Conservation (phyloP, 92 coral and sea anemone genomes). For the Ricordea florida region DNA sequence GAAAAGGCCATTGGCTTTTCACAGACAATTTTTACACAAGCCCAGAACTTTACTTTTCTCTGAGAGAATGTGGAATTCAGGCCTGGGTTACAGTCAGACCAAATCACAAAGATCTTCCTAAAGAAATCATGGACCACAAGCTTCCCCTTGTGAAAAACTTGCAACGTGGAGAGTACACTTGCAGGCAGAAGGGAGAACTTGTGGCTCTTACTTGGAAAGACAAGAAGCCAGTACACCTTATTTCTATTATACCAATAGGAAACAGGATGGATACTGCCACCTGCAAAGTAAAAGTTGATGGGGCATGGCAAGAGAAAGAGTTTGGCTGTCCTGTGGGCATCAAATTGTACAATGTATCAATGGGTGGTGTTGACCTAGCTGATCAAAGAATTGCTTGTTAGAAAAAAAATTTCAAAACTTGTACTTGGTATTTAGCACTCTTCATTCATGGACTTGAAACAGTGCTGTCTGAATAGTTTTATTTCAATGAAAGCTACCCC, state of each 20-base stretch:
- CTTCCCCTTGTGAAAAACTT: constrained; percentile 4
- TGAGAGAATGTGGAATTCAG: constrained; percentile 20
- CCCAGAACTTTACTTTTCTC: constrained; percentile 8
- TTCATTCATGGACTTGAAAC: constrained; percentile 14
- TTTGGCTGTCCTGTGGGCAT: constrained; percentile 22
- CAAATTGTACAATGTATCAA: neutral
- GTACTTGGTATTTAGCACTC: constrained; percentile 22
- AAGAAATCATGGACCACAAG: constrained; percentile 34
- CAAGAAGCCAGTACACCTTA: constrained; percentile 27
- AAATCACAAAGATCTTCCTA: constrained; percentile 29
- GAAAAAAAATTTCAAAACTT: constrained; percentile 16
- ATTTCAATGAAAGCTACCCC: constrained; percentile 16
- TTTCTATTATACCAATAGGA: constrained; percentile 8
- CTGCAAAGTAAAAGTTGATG: neutral
- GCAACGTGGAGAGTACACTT: constrained; percentile 21
- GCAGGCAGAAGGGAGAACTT: constrained; percentile 25
- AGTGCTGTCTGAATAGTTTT: constrained; percentile 35
- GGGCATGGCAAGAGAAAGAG: constrained; percentile 17
- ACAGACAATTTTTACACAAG: constrained; percentile 50
- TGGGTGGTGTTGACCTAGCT: constrained; percentile 38
- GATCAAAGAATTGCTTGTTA: constrained; percentile 28
- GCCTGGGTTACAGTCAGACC: constrained; percentile 48
- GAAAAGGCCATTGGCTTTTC: constrained; percentile 32
- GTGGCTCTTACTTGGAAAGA: constrained; percentile 54
- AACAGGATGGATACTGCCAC: neutral